These are phyloP conservation scores for Sorex maritimensis DNA, from an alignment of 2,797 vertebrate species.

Conservation along the genomic window DNA sequence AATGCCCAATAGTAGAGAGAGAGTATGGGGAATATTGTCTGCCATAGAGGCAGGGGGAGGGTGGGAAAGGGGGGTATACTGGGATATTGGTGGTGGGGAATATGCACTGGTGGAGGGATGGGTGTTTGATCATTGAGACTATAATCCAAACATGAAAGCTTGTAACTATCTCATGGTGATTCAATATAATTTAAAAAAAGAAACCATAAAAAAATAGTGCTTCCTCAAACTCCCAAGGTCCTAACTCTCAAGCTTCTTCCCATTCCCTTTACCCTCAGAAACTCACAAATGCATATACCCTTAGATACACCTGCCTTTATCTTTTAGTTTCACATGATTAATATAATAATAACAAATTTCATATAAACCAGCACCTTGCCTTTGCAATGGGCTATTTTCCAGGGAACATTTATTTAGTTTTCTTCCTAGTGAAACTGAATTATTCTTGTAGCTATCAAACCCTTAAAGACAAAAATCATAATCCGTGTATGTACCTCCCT, in stretches of 20 bases:
- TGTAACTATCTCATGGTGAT: no score
- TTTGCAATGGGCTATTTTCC: slow-evolving; percentile 30
- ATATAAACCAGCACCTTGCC: not conserved
- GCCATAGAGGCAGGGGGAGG: no score
- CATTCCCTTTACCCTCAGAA: not conserved
- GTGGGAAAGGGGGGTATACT: no score
- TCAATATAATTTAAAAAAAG: no score
- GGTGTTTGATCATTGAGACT: no score
- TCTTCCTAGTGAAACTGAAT: not conserved
- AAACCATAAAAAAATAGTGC: not conserved
- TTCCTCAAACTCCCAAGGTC: not conserved
- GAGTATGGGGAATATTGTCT: no score
- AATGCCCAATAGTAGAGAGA: no score
- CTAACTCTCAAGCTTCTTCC: not conserved
- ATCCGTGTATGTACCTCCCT: not conserved
- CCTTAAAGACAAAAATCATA: not conserved
- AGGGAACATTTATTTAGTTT: not conserved
- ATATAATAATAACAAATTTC: not conserved
- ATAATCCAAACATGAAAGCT: no score
- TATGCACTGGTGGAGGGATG: no score
- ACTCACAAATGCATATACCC: not conserved
- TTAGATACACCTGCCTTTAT: not conserved
- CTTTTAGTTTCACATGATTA: not conserved
- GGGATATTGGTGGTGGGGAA: no score
- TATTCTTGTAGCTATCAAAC: slow-evolving; percentile 3